These are phyloP conservation scores for Odontothrips loti DNA, from an alignment of 2,888 invertebrate genomes.

Conservation along the genomic window DNA sequence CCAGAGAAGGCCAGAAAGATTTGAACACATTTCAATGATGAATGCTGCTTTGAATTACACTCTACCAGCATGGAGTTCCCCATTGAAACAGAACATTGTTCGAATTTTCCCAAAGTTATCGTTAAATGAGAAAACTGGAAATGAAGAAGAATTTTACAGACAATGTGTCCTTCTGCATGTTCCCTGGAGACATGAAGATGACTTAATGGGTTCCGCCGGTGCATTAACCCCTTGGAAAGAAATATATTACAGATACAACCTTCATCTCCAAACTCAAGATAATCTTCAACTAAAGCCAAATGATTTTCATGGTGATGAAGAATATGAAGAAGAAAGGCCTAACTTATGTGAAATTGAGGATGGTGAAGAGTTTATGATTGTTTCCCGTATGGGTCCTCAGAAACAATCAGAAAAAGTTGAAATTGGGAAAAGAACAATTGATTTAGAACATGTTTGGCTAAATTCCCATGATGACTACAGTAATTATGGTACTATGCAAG, in stretches of 20 bases:
- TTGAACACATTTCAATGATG: background rate
- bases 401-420: background rate
- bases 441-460: constrained; percentile 17
- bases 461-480: background rate
- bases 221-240: background rate
- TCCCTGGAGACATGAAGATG: constrained; percentile 29
- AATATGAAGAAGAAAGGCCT: background rate
- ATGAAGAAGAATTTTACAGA: constrained; percentile 9
- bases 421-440: constrained; percentile 22
- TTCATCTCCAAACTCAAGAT: background rate
- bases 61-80: background rate
- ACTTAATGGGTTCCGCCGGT: background rate
- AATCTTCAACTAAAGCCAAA: background rate
- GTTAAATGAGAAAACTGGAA: no score
- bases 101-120: constrained; percentile 20
- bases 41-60: background rate
- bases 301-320: background rate
- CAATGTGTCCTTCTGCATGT: constrained; percentile 19
- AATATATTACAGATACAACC: background rate
- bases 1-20: background rate
- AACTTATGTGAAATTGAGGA: background rate
- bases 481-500: background rate
- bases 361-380: constrained; percentile 12
- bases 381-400: constrained; percentile 28
- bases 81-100: constrained; percentile 18